Conservation (phyloP, 2,113 vertebrate species). For the Pteronura brasiliensis region DNA sequence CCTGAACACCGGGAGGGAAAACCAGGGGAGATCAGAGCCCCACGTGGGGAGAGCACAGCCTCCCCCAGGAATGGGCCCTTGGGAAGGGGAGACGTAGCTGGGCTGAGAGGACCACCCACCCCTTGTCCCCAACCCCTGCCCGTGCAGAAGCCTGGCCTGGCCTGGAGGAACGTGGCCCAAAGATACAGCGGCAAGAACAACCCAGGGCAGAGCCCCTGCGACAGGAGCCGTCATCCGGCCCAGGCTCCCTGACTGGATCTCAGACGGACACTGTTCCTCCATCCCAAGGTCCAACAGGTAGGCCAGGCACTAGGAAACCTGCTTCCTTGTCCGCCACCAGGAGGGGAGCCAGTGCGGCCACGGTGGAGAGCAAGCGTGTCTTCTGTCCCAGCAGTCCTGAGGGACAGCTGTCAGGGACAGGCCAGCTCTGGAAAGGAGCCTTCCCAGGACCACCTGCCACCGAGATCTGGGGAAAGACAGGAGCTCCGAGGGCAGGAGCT, state of each 20-base stretch:
- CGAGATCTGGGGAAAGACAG: background rate
- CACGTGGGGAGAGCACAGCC: background rate
- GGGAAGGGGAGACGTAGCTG: background rate
- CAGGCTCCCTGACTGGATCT: background rate
- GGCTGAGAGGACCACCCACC: background rate
- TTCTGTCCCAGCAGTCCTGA: background rate
- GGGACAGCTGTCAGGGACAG: too few relatives aligned
- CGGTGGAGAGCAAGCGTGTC: rapidly evolving
- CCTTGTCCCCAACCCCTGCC: background rate
- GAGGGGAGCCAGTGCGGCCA: background rate
- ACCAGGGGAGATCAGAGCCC: background rate
- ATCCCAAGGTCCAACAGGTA: too few relatives aligned
- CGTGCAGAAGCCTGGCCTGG: background rate
- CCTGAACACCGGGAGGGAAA: background rate
- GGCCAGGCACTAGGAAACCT: background rate
- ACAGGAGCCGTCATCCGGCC: background rate
- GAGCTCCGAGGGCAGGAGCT: background rate
- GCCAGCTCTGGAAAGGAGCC: background rate
- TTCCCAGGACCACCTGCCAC: background rate
- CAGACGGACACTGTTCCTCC: too few relatives aligned
- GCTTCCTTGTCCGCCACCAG: rapidly evolving
- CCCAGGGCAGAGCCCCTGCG: background rate
- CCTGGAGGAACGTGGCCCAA: too few relatives aligned
- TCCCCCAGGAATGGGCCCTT: background rate
- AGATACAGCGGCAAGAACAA: background rate